phyloP scores from a whole-genome alignment of 2,888 invertebrate species.

The Perizoma affinitatum region DNA sequence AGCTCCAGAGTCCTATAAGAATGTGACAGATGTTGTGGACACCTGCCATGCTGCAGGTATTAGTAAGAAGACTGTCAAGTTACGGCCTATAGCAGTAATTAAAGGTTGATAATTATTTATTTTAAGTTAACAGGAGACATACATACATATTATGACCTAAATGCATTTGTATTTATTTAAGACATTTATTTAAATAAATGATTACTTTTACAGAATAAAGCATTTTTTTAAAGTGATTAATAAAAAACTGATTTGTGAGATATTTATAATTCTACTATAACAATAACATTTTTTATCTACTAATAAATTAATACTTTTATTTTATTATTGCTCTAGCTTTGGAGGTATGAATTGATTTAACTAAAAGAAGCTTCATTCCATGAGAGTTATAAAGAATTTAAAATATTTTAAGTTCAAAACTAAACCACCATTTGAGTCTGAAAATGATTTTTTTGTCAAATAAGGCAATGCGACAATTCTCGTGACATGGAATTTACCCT shows the following conservation, averaged over 20 bases:
- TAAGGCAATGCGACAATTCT: too few species aligned
- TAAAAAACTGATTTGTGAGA: constrained; percentile 27
- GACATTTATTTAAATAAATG: constrained; percentile 21
- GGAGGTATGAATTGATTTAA: constrained; percentile 58
- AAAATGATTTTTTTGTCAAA: too few species aligned
- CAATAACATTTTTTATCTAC: constrained; percentile 50
- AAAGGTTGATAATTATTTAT: constrained; percentile 88
- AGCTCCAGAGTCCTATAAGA: constrained; percentile 99
- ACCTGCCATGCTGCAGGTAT: constrained; percentile 99
- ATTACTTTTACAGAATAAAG: neutral
- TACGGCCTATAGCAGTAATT: constrained; percentile 98
- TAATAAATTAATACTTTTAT: constrained; percentile 71
- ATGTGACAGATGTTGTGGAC: constrained; percentile 99
- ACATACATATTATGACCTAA: constrained; percentile 8
- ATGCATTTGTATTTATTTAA: constrained; percentile 21
- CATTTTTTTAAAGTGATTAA: constrained; percentile 5
- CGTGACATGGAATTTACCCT: too few species aligned
- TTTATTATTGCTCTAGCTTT: constrained; percentile 50
- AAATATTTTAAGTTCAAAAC: too few species aligned
- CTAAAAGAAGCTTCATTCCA: constrained; percentile 35
- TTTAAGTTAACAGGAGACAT: neutral
- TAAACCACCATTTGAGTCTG: too few species aligned
- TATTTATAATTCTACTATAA: constrained; percentile 54
- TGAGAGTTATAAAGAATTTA: neutral
- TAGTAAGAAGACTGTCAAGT: constrained; percentile 97